Base-by-base conservation (phyloP, 64 coral and sea anemone genomes). In the Dendronephthya gigantea region DNA sequence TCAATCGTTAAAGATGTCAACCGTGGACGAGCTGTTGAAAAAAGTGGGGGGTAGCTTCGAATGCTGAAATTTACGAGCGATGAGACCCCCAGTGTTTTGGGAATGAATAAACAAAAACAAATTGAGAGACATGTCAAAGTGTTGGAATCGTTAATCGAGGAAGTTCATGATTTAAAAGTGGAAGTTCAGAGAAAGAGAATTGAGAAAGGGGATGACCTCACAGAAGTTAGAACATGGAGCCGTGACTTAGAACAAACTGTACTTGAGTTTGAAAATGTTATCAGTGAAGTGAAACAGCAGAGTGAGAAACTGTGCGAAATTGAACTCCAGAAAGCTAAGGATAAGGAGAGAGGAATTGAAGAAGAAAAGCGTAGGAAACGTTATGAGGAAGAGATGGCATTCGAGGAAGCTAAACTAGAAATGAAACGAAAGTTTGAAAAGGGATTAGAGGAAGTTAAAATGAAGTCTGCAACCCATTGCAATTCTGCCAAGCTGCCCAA, bases 391-490 rank as follows among this genome's bases (percentile, higher is more conserved):
- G 49, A 86, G 19, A 9, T 86, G 16, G 41, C 40, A 36, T 68
- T 69, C 35, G 84, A 86, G 56, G 58, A 86, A 41, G 52, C 33
- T 4, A 86, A 86, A 9, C 38, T 86, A 28, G 84, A 86, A 86
- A 49, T 59, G 59, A 28, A 86, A 36, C 58, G 39, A 29, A 23
- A 86, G 17, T 86, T 40, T 68, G 84, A 86, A 17, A 35, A 86
- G 43, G 15, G 69, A 58, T 40, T 66, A 69, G 84, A 86, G 52
- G 84, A 86, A 19, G 38, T 69, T 25, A 66, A 58, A 68, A 68
- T 39, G 52, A 50, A 35, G 48, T 58, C 32, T 34, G 35, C 52
- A 81, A 62, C 14, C 34, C 35, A 87, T 27, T 25, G 50, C 29
- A 49, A 34, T 22, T 81, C 37, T 25, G 51, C 69, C 19, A 88